A percentile compares a stretch with the other conserved stretches of the same genome.
These are phyloP conservation scores for Dicycla oo DNA, from an alignment of 2,888 invertebrate genomes.

Conservation along the genomic window DNA sequence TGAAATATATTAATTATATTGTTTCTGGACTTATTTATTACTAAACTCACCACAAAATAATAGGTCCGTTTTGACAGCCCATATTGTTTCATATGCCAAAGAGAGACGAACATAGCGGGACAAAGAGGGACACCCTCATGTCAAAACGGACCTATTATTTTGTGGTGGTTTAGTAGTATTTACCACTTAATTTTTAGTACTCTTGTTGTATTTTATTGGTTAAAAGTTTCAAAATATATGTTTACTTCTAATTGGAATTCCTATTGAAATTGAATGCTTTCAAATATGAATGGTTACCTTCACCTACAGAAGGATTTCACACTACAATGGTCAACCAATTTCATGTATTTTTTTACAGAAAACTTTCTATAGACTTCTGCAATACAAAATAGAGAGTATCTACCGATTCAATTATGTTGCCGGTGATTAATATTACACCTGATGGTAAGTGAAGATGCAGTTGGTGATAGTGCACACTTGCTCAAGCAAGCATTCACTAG, in stretches of 20 bases:
- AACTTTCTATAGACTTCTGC: not conserved
- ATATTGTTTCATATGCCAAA: no score
- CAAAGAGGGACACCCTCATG: no score
- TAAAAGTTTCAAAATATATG: not conserved
- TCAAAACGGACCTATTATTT: no score
- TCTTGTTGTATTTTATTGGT: not conserved
- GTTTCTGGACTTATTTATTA: not conserved
- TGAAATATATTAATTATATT: not conserved
- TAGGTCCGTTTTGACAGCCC: no score
- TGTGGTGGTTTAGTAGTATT: no score
- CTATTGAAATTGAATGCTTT: not conserved
- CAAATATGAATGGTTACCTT: not conserved
- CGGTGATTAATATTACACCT: not conserved
- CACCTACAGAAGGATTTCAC: not conserved
- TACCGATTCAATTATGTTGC: no score
- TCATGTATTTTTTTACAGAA: not conserved
- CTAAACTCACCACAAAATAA: no score
- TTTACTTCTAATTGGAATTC: constrained; percentile 6
- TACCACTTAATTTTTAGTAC: not conserved
- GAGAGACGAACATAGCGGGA: no score
- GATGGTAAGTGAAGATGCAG: not conserved
- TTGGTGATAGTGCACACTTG: not conserved
- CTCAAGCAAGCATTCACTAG: not conserved
- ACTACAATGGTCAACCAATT: not conserved
- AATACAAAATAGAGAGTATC: not conserved